A percentile compares a stretch with the other conserved stretches of the same genome.
phyloP scores from a whole-genome alignment of 2,113 vertebrate species.

The Muntiacus muntjak region DNA sequence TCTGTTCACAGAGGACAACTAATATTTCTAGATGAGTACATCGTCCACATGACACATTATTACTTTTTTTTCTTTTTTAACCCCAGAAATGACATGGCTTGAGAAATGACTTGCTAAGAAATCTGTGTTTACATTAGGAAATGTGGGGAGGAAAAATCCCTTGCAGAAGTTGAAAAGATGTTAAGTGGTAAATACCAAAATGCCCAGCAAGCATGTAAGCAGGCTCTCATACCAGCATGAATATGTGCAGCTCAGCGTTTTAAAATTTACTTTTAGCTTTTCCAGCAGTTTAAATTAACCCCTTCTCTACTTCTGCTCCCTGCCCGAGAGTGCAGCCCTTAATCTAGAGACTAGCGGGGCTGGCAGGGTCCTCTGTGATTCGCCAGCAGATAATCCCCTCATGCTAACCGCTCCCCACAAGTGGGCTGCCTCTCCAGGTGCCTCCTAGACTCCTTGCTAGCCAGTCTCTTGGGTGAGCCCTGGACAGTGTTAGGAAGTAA shows the following conservation, averaged over 20 bases:
- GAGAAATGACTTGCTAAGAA: slow-evolving; percentile 47
- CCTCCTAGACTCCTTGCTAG: not conserved
- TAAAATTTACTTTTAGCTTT: slow-evolving; percentile 48
- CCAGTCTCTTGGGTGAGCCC: not conserved
- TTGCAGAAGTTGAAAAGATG: slow-evolving; percentile 37
- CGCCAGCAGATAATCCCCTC: not conserved
- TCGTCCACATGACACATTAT: not conserved
- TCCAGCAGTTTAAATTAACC: slow-evolving; percentile 44
- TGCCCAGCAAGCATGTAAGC: slow-evolving; percentile 43
- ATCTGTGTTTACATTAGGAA: slow-evolving; percentile 22
- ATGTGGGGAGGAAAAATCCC: not conserved
- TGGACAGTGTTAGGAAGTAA: not conserved
- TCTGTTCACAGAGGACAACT: not conserved
- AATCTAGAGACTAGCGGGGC: too few relatives aligned
- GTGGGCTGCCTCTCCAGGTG: not conserved
- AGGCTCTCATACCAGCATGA: slow-evolving; percentile 1
- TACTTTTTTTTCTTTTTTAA: not conserved
- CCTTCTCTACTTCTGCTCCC: not conserved
- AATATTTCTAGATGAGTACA: not conserved
- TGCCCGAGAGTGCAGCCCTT: not conserved
- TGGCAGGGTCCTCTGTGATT: not conserved
- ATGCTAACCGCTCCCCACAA: not conserved
- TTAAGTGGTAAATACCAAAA: slow-evolving; percentile 50
- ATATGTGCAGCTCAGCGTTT: slow-evolving; percentile 52
- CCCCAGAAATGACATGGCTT: not conserved